These are phyloP conservation scores for Drosophila pallidifrons DNA, from an alignment of 1,140 invertebrate species.

Conservation along the genomic window DNA sequence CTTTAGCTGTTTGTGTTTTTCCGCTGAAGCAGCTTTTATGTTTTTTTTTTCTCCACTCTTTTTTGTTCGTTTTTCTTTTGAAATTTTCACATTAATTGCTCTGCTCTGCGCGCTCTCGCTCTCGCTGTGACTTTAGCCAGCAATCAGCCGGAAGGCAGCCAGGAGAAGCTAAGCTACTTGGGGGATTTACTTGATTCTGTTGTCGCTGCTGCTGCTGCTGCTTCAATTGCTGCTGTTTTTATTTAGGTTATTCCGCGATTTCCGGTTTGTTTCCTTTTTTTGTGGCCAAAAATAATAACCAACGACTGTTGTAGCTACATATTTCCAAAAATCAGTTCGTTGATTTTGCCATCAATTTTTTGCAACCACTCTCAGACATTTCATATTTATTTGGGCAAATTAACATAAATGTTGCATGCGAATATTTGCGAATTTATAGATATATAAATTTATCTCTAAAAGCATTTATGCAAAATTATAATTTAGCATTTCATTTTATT, in stretches of 20 bases:
- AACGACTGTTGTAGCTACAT: not conserved
- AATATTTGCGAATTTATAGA: no score
- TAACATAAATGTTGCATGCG: no score
- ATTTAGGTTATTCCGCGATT: slow-evolving; percentile 16
- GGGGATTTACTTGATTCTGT: slow-evolving; percentile 58
- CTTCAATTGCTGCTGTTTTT: slow-evolving; percentile 64
- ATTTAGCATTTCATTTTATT: no score
- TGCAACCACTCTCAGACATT: not conserved
- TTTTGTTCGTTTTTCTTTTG: slow-evolving; percentile 60
- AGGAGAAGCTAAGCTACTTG: slow-evolving; percentile 68
- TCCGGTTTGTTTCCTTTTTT: not conserved
- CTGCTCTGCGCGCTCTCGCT: slow-evolving; percentile 26
- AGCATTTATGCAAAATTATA: no score
- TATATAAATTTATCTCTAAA: no score
- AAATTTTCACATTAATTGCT: slow-evolving; percentile 81
- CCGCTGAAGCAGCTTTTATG: slow-evolving; percentile 28
- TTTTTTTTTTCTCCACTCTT: slow-evolving; percentile 10
- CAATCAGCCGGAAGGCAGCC: slow-evolving; percentile 60
- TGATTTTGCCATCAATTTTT: not conserved
- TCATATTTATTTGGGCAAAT: no score
- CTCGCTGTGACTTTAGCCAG: slow-evolving; percentile 37
- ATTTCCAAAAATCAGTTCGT: not conserved
- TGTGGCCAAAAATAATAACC: not conserved
- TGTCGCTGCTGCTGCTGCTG: slow-evolving; percentile 23
- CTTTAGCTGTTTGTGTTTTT: slow-evolving; percentile 63